phyloP scores from a whole-genome alignment of 2,888 invertebrate genomes.

The Macrosiphum euphorbiae region DNA sequence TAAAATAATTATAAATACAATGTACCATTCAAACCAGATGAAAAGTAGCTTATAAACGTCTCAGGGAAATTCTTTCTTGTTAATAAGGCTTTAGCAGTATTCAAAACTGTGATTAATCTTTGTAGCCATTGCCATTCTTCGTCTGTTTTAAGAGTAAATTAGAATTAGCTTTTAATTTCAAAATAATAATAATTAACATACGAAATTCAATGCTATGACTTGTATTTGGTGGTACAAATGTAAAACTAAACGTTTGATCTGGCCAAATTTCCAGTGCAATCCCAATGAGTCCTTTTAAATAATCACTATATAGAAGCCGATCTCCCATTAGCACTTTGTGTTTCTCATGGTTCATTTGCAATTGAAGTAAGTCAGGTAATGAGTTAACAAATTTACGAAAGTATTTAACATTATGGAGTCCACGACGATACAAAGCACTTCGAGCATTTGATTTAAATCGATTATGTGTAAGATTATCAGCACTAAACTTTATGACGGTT shows the following conservation, averaged over 20 bases:
- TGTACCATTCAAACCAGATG: constrained; percentile 57
- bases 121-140: constrained; percentile 76
- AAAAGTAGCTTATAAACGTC: constrained; percentile 69
- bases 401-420: constrained; percentile 73
- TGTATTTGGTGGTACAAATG: constrained; percentile 72
- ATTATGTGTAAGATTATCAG: constrained; percentile 68
- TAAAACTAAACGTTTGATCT: constrained; percentile 73
- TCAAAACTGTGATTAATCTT: constrained; percentile 73
- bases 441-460: constrained; percentile 62
- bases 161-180: constrained; percentile 57
- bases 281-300: constrained; percentile 74
- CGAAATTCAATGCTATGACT: constrained; percentile 54
- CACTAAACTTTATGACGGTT: constrained; percentile 56
- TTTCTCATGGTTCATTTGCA: constrained; percentile 75
- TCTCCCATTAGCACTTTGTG: constrained; percentile 74
- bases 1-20: background rate
- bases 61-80: constrained; percentile 72
- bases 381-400: constrained; percentile 71
- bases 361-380: constrained; percentile 72
- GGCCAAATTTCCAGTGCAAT: constrained; percentile 74
- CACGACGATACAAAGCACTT: constrained; percentile 68
- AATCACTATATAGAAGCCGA: constrained; percentile 75
- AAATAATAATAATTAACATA: constrained; percentile 28
- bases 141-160: constrained; percentile 66
- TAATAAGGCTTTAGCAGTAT: constrained; percentile 74